Percentiles rank a stretch among this genome's conserved stretches.
Evolutionary conservation across 1,140 invertebrate genomes (phyloP).

Genomic region (Gonioctena quinquepunctata): DNA sequence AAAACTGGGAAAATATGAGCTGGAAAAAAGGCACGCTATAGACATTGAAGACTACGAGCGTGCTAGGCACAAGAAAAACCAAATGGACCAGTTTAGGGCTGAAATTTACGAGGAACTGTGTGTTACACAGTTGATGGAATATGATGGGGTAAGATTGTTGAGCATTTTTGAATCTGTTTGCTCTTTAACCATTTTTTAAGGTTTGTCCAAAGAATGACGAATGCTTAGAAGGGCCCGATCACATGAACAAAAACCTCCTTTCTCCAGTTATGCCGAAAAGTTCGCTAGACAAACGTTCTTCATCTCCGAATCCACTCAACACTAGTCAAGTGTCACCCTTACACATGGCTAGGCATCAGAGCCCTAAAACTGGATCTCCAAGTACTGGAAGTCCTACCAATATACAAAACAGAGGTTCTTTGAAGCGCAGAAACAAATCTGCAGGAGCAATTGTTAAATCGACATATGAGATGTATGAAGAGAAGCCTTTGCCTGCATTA

Average conservation of each 20-base stretch:
- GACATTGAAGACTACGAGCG: slow-evolving; percentile 89
- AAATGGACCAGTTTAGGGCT: slow-evolving; percentile 80
- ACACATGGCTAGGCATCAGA: slow-evolving; percentile 51
- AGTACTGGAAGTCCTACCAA: slow-evolving; percentile 51
- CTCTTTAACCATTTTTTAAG: slow-evolving; percentile 22
- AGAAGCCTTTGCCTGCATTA: slow-evolving; percentile 78
- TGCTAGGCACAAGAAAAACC: slow-evolving; percentile 84
- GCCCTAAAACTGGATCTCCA: slow-evolving; percentile 51
- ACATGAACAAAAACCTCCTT: slow-evolving; percentile 35
- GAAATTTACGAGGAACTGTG: slow-evolving; percentile 72
- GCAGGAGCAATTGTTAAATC: slow-evolving; percentile 68
- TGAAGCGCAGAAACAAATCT: slow-evolving; percentile 74
- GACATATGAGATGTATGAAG: slow-evolving; percentile 86
- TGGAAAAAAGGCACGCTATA: slow-evolving; percentile 90
- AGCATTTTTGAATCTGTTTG: slow-evolving; percentile 9
- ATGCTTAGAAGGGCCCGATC: slow-evolving; percentile 36
- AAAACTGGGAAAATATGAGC: slow-evolving; percentile 84
- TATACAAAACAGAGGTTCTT: slow-evolving; percentile 60
- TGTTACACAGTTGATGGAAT: slow-evolving; percentile 78
- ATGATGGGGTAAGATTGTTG: slow-evolving; percentile 73
- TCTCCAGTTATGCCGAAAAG: slow-evolving; percentile 45
- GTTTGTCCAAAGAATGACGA: slow-evolving; percentile 51
- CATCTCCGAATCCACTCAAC: slow-evolving; percentile 33
- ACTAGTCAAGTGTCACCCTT: slow-evolving; percentile 59
- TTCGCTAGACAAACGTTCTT: slow-evolving; percentile 35